phyloP scores from a whole-genome alignment of 2,797 vertebrate genomes.

The Eospalax fontanierii region DNA sequence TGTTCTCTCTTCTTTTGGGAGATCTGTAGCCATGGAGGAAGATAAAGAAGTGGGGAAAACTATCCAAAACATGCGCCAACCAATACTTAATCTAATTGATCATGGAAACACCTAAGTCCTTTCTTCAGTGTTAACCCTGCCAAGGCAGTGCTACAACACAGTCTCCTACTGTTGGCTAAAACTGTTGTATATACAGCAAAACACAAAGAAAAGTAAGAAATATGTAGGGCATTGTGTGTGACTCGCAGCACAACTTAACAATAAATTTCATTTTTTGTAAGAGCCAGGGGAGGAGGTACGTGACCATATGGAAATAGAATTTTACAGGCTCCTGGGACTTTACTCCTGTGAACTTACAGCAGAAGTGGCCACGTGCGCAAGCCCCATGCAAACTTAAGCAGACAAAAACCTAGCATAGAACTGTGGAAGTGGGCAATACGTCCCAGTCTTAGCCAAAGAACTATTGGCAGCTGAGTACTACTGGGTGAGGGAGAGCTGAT shows the following conservation, averaged over 20 bases:
- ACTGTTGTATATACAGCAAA: background rate
- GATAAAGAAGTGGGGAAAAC: background rate
- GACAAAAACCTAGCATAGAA: no score
- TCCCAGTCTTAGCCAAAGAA: no score
- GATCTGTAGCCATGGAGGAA: background rate
- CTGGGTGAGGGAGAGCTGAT: no score
- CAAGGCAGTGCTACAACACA: background rate
- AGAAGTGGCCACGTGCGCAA: no score
- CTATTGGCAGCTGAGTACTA: no score
- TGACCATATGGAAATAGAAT: no score
- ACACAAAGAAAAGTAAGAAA: conserved; percentile 30
- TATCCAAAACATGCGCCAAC: conserved; percentile 42
- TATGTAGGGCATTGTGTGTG: background rate
- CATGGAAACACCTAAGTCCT: conserved; percentile 10
- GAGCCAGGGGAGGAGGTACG: no score
- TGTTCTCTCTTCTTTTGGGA: conserved; percentile 64
- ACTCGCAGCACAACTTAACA: background rate
- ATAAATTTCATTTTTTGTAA: conserved; percentile 24
- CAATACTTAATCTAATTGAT: conserved; percentile 63
- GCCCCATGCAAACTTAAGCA: no score
- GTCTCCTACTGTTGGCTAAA: background rate
- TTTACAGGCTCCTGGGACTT: no score
- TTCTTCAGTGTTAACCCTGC: conserved; percentile 27
- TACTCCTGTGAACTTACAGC: no score
- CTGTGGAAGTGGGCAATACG: no score